Percentiles rank a stretch among this genome's conserved stretches.
phyloP scores from a whole-genome alignment of 2,113 vertebrate genomes.

The Microtus oregoni region DNA sequence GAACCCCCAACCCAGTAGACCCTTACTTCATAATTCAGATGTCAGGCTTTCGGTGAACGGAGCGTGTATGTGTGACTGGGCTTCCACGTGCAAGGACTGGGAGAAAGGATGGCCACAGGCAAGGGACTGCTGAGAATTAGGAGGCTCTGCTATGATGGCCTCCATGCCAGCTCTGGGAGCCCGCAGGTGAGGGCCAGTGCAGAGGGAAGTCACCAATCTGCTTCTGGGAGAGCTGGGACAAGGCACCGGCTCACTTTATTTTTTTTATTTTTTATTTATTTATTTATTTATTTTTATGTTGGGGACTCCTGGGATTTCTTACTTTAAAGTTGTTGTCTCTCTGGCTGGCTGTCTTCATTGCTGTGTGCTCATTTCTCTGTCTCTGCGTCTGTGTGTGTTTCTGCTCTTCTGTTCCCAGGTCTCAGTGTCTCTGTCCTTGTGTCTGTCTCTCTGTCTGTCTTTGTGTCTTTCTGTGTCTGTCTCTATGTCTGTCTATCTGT shows the following conservation, averaged over 20 bases:
- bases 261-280: no score
- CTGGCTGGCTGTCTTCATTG: not conserved
- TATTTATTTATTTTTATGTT: no score
- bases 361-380: not conserved
- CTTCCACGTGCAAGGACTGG: not conserved
- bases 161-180: not conserved
- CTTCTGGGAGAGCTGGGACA: not conserved
- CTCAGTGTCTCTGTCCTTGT: not conserved
- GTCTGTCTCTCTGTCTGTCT: not conserved
- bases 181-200: rapidly evolving
- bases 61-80: not conserved
- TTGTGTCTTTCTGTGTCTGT: not conserved
- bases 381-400: no score
- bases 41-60: not conserved
- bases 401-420: no score
- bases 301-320: not conserved
- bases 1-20: not conserved
- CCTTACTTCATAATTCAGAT: not conserved
- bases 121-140: no score
- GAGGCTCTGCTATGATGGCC: rapidly evolving
- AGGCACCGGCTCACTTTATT: not conserved
- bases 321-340: not conserved
- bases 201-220: not conserved
- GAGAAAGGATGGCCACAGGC: not conserved
- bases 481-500: not conserved